Percentiles rank a stretch among this genome's conserved stretches.
Evolutionary conservation across 2,888 invertebrate genomes (phyloP).

Genomic region (Hetaerina titia): DNA sequence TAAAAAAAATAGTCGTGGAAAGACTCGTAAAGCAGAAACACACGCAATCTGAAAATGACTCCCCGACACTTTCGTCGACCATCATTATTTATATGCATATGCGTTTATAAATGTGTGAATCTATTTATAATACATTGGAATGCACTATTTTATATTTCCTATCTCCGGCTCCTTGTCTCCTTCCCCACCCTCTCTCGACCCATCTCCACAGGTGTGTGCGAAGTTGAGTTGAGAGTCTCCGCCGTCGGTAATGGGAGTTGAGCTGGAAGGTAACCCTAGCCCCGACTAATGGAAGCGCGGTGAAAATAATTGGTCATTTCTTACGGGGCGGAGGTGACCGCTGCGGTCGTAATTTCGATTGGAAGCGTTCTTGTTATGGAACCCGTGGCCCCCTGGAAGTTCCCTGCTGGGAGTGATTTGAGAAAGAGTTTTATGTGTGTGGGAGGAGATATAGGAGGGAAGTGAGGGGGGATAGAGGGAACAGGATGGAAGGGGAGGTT

Average conservation of each 20-base stretch:
- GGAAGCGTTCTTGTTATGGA: conserved; percentile 56
- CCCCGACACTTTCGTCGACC: not conserved
- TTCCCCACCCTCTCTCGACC: not conserved
- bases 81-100: not conserved
- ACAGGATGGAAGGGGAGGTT: not conserved
- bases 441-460: conserved; percentile 3
- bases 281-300: conserved; percentile 52
- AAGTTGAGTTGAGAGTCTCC: conserved; percentile 29
- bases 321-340: conserved; percentile 57
- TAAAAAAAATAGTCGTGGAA: not conserved
- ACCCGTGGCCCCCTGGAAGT: conserved; percentile 25
- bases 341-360: conserved; percentile 64
- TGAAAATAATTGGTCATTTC: conserved; percentile 66
- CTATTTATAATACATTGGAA: not conserved
- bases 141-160: not conserved
- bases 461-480: not conserved
- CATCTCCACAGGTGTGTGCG: conserved; percentile 34
- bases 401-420: conserved; percentile 20
- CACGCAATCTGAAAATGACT: not conserved
- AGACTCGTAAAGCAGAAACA: not conserved
- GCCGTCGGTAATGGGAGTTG: conserved; percentile 52
- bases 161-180: not conserved
- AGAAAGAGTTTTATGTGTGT: conserved; percentile 18
- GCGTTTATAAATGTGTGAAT: not conserved
- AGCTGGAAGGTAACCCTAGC: conserved; percentile 33